These are phyloP conservation scores for Colletes collaris DNA, from an alignment of 2,888 invertebrate species.

Conservation along the genomic window DNA sequence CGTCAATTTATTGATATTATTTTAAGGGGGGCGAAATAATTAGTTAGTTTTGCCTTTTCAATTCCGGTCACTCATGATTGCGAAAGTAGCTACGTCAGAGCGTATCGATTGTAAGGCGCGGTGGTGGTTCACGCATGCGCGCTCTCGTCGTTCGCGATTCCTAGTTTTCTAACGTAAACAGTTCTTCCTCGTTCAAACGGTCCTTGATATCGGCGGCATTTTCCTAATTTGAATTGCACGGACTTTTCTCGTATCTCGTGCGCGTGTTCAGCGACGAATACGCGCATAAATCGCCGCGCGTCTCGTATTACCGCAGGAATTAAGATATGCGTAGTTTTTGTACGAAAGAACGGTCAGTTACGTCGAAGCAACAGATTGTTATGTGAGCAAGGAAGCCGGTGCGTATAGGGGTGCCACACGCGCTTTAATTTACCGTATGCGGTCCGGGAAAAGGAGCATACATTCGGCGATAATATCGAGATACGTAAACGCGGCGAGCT, in stretches of 20 bases:
- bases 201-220: conserved; percentile 29
- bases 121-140: conserved; percentile 78
- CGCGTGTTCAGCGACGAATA: not conserved
- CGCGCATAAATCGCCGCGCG: not conserved
- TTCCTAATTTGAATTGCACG: conserved; percentile 23
- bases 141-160: conserved; percentile 35
- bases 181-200: conserved; percentile 65
- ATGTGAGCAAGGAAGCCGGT: conserved; percentile 51
- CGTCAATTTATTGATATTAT: not conserved
- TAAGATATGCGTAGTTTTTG: conserved; percentile 30
- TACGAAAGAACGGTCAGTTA: conserved; percentile 37
- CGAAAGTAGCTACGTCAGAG: conserved; percentile 74
- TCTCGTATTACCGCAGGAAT: conserved; percentile 4
- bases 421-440: conserved; percentile 15
- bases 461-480: conserved; percentile 7
- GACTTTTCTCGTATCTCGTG: not conserved
- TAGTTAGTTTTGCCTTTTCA: conserved; percentile 73
- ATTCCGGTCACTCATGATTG: conserved; percentile 71
- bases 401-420: conserved; percentile 17
- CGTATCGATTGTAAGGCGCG: conserved; percentile 77
- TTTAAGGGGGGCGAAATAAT: conserved; percentile 40
- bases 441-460: not conserved
- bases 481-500: conserved; percentile 24
- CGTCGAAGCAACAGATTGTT: conserved; percentile 67
- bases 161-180: conserved; percentile 74